Percentiles rank a stretch among this genome's conserved stretches.
Evolutionary conservation across 2,797 vertebrate genomes (phyloP).

Genomic region (Argyrosomus regius): DNA sequence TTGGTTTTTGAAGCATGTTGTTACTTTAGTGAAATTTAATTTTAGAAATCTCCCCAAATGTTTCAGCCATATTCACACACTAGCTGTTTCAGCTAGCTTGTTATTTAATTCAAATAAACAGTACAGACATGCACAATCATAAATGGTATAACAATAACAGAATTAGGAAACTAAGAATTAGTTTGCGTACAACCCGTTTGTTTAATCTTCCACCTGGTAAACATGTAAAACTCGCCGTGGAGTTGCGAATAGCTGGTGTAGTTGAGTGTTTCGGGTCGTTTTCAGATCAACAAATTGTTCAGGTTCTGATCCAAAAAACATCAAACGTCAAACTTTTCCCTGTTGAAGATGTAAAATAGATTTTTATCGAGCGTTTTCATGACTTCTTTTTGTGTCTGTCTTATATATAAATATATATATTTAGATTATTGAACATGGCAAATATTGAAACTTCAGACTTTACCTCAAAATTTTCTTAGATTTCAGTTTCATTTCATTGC

Average conservation of each 20-base stretch:
- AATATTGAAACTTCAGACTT: slow-evolving; percentile 72
- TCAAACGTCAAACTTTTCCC: slow-evolving; percentile 21
- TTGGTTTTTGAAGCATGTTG: neutral
- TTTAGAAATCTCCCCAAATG: neutral
- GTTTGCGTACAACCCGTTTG: neutral
- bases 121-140: too few relatives aligned
- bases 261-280: neutral
- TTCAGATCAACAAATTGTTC: slow-evolving; percentile 10
- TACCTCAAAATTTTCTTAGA: slow-evolving; percentile 70
- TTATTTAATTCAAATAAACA: too few relatives aligned
- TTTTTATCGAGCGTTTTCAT: slow-evolving; percentile 22
- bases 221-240: too few relatives aligned
- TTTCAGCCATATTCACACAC: neutral
- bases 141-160: too few relatives aligned
- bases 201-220: neutral
- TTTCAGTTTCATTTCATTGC: slow-evolving; percentile 54
- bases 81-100: neutral
- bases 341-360: slow-evolving; percentile 45
- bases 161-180: neutral
- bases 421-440: slow-evolving; percentile 51
- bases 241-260: slow-evolving; percentile 37
- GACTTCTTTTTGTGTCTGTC: slow-evolving; percentile 49
- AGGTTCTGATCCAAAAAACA: neutral
- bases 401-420: slow-evolving; percentile 43
- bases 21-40: neutral